Conservation (phyloP, 2,797 vertebrate species). For the Lacerta viridis region DNA sequence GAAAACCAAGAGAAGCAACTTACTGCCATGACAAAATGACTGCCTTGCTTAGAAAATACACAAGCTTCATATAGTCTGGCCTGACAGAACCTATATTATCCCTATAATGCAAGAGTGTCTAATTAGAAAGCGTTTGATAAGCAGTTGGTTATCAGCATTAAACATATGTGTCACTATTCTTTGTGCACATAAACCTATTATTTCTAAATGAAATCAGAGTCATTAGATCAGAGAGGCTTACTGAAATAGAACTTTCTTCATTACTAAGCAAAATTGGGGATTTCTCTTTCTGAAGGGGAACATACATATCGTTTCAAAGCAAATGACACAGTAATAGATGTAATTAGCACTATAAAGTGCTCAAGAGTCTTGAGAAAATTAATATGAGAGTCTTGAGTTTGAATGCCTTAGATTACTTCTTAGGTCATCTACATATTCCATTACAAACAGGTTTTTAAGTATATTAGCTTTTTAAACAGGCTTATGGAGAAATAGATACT, state of each 20-base stretch:
- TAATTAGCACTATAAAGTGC: conserved; percentile 88
- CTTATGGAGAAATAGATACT: conserved; percentile 71
- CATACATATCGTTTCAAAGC: conserved; percentile 78
- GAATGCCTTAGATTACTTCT: conserved; percentile 80
- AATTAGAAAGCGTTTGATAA: conserved; percentile 86
- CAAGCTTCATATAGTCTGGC: conserved; percentile 47
- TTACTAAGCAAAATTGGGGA: conserved; percentile 82
- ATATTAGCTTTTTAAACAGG: conserved; percentile 77
- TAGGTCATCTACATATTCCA: conserved; percentile 80
- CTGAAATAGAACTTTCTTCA: conserved; percentile 84
- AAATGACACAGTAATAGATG: conserved; percentile 86
- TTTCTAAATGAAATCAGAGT: conserved; percentile 84
- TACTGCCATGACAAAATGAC: conserved; percentile 52
- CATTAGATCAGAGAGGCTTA: conserved; percentile 78
- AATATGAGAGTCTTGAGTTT: conserved; percentile 80
- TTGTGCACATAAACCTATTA: conserved; percentile 80
- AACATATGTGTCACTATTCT: conserved; percentile 86
- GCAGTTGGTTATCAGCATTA: conserved; percentile 88
- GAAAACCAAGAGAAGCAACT: conserved; percentile 31
- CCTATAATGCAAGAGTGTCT: conserved; percentile 74
- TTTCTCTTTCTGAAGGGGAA: conserved; percentile 78
- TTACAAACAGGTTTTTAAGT: conserved; percentile 82
- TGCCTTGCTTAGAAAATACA: conserved; percentile 54
- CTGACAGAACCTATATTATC: conserved; percentile 65
- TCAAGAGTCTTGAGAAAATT: conserved; percentile 84